Base-by-base conservation (phyloP, 2,888 invertebrate genomes). In the Latrodectus elegans region DNA sequence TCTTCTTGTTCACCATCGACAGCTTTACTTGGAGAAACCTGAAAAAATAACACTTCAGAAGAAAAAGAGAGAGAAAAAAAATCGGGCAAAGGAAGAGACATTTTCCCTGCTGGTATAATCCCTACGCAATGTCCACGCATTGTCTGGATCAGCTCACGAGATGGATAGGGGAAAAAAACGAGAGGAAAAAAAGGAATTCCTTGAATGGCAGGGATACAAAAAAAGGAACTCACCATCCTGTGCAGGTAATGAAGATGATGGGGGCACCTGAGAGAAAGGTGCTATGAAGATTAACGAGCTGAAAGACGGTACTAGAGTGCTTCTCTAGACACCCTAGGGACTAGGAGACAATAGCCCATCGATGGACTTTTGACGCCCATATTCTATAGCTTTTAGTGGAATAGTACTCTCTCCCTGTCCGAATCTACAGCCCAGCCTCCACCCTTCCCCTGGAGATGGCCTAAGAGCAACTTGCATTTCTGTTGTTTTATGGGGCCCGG, bases 231-330 rank as follows among this genome's bases (percentile, higher is more conserved):
- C 51, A 53, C 51, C 49, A 49, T 51, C 73, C 74, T 22, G 60
- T 73, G 65, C 86, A 86, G 86, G 86, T 86, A 86, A 86, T 86
- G 86, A 77, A 77, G 81, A 86, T 81, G 86, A 86, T 81, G 72
- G 81, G 60, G 72, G 72, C 84, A 84, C 84, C 84, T 84, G 86
- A 81, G 76, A 86, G 86, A 55, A 70, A 75, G 76, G 80, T 72
- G 79, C 76, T 81, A 86, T 86, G 86, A 86, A 86, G 86, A 86
- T 86, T 70, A 86, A 86, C 81, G 86, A 82, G 67, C 68, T 51
- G 74, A 26, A 60, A 81, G 82, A 82, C 75, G 68, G 82, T 65
- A 49, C 67, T 75, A 68, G 75, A 75, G 75, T 75, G 82, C 70
- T 65, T 38, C 65, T 60, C 38, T 53, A 64, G 67, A 65, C 70